Evolutionary conservation across 2,888 invertebrate genomes (phyloP), one percentile per base, ranked within the genome.

Genomic region (Drosophila falleni): DNA sequence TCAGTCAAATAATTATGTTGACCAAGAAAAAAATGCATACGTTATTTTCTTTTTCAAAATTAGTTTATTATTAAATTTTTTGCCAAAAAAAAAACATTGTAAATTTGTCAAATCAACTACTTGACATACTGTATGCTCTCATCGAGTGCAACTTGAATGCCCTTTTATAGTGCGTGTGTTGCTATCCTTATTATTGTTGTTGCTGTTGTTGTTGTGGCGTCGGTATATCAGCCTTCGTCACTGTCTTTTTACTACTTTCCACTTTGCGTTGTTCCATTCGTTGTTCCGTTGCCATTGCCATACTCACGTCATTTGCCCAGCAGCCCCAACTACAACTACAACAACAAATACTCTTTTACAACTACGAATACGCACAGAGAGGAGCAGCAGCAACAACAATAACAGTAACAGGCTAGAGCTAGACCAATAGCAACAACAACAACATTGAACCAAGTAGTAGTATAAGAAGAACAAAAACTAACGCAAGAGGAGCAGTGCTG

Each of bases 291-390:
- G 23, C 66, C 69, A 73, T 69, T 61, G 76, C 66, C 70, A 65
- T 69, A 79, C 86, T 88, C 87, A 86, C 85, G 87, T 86, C 85
- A 86, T 86, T 80, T 82, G 76, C 70, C 76, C 62, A 69, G 49
- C 71, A 76, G 50, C 50, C 15, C 33, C 33, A 51, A 23, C 68
- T 54, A 74, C 46, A 61, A 61, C 33, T 61, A 74, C 46, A 61
- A 66, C 29, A 64, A 65, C 78, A 53, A 74, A 67, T 77, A 72
- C 63, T 55, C 68, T 73, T 74, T 69, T 71, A 72, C 65, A 77
- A 58, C 71, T 74, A 66, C 73, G 71, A 79, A 71, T 81, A 84
- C 84, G 87, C 84, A 84, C 78, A 71, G 65, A 58, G 62, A 76
- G 16, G 16, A 56, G 29, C 51, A 71, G 15, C 37, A 70, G 23